A percentile compares a stretch with the other conserved stretches of the same genome.
Conservation (phyloP, 2,797 vertebrate species). For the Rhodeus uyekii region DNA sequence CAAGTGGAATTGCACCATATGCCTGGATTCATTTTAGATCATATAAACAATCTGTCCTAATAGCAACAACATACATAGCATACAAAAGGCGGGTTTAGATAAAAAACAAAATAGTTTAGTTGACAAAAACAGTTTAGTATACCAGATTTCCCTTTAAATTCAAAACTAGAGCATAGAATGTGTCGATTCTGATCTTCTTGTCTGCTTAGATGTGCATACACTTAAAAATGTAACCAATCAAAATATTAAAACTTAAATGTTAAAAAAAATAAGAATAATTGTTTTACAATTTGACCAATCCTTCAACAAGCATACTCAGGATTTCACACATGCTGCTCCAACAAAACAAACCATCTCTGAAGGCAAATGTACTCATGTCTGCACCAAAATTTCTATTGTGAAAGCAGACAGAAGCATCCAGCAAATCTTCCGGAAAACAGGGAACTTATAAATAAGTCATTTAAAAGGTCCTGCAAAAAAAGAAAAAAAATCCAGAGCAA, state of each 20-base stretch:
- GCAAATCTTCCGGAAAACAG: background rate
- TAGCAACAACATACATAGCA: background rate
- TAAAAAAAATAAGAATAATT: no score
- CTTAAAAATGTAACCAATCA: background rate
- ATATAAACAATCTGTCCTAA: background rate
- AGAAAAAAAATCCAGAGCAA: background rate
- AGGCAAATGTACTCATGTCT: background rate
- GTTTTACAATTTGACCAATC: no score
- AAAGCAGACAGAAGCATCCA: background rate
- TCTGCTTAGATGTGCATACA: background rate
- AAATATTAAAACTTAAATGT: background rate
- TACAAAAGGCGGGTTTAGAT: background rate
- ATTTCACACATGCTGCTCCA: background rate
- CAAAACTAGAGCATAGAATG: no score
- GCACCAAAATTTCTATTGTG: background rate
- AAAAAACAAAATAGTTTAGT: background rate
- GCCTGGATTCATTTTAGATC: background rate
- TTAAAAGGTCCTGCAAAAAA: background rate
- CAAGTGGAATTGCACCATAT: slow-evolving; percentile 21
- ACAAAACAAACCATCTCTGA: background rate
- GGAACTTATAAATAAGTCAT: background rate
- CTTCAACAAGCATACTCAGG: background rate
- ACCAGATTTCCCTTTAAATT: no score
- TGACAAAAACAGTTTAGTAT: background rate
- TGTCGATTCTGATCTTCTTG: background rate